Evolutionary conservation across 2,797 vertebrate species (phyloP).

Genomic region (Hylomyscus alleni): DNA sequence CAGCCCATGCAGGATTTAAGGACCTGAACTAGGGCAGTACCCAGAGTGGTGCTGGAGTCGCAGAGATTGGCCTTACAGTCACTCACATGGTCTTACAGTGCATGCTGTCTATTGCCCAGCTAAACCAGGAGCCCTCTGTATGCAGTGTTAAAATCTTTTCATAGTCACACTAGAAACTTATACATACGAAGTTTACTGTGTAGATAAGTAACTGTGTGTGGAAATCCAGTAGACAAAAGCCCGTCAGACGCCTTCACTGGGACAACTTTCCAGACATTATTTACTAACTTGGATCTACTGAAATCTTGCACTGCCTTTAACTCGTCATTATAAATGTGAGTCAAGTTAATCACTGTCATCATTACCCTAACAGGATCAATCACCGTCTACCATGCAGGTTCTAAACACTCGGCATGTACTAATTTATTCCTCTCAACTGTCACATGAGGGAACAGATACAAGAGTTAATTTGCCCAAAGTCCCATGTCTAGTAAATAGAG

Average conservation of each 20-base stretch:
- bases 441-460: slow-evolving; percentile 29
- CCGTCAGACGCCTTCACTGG: not conserved
- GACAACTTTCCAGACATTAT: not conserved
- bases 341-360: slow-evolving; percentile 3
- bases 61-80: not conserved
- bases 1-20: not conserved
- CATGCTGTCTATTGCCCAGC: not conserved
- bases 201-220: slow-evolving; percentile 46
- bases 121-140: not conserved
- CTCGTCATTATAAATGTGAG: slow-evolving; percentile 10
- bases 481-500: not conserved
- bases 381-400: not conserved
- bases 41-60: not conserved
- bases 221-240: not conserved
- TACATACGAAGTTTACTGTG: not conserved
- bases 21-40: not conserved
- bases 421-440: slow-evolving; percentile 41
- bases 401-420: slow-evolving; percentile 26
- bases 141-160: slow-evolving; percentile 33
- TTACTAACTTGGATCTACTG: not conserved
- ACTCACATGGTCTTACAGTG: not conserved
- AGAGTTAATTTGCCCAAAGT: not conserved
- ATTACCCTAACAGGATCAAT: not conserved
- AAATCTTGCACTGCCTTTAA: slow-evolving; percentile 45
- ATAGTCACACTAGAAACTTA: slow-evolving; percentile 19